A percentile compares a stretch with the other conserved stretches of the same genome.
Evolutionary conservation across 2,797 vertebrate genomes (phyloP).

Genomic region (Hydrophis major): DNA sequence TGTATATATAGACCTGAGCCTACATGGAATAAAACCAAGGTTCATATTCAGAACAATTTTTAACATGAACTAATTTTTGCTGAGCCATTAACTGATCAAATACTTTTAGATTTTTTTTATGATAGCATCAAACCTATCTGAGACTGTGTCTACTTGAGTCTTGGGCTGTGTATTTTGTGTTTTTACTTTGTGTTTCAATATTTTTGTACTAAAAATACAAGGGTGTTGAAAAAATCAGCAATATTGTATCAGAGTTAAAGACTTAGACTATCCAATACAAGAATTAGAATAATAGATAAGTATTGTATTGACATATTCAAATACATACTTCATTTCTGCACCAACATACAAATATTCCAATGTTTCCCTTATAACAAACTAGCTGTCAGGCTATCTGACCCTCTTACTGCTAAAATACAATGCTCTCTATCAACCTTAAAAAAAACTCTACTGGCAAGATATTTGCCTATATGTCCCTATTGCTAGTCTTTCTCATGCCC

Average conservation of each 20-base stretch:
- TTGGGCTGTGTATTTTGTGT: background rate
- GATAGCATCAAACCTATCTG: background rate
- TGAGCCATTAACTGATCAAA: background rate
- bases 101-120: background rate
- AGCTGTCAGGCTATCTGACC: background rate
- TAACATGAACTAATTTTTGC: background rate
- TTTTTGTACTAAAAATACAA: background rate
- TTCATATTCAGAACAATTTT: background rate
- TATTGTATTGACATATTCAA: background rate
- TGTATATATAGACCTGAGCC: background rate
- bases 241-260: background rate
- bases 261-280: background rate
- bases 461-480: background rate
- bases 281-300: background rate
- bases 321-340: background rate
- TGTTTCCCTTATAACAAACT: background rate
- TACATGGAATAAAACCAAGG: background rate
- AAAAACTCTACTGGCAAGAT: background rate
- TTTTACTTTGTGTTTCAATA: background rate
- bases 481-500: background rate
- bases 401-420: background rate
- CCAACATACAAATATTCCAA: background rate
- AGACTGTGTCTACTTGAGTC: background rate
- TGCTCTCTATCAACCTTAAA: background rate
- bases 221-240: background rate